phyloP scores from a whole-genome alignment of 2,797 vertebrate genomes.

The Borostomias antarcticus region DNA sequence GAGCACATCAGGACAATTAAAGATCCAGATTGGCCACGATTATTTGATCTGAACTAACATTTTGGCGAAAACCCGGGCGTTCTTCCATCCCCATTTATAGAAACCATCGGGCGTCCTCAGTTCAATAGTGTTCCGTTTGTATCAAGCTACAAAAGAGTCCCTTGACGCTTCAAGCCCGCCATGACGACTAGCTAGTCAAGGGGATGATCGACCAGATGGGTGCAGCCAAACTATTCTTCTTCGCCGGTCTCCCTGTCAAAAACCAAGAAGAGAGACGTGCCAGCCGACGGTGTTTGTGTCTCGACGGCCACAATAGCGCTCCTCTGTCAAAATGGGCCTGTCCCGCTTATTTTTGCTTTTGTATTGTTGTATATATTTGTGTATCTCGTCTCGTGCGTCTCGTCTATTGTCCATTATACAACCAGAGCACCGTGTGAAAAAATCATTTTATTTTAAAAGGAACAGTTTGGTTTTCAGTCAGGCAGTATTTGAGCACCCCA shows the following conservation, averaged over 20 bases:
- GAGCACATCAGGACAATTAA: not conserved
- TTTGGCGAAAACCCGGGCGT: not conserved
- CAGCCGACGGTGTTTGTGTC: constrained; percentile 50
- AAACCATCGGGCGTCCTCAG: not conserved
- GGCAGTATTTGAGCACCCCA: too few relatives aligned
- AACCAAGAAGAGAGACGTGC: constrained; percentile 51
- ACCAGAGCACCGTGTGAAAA: too few relatives aligned
- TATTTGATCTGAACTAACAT: constrained; percentile 2
- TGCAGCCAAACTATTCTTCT: constrained; percentile 62
- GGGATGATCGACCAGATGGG: constrained; percentile 64
- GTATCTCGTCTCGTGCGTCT: too few relatives aligned
- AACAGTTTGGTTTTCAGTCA: too few relatives aligned
- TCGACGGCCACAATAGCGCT: constrained; percentile 47
- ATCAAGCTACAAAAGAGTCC: constrained; percentile 44
- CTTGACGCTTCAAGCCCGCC: constrained; percentile 44
- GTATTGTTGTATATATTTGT: too few relatives aligned
- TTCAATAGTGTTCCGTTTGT: constrained; percentile 24
- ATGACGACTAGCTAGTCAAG: constrained; percentile 58
- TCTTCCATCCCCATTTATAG: not conserved
- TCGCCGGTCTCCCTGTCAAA: constrained; percentile 62
- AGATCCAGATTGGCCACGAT: not conserved
- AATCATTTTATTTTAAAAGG: too few relatives aligned
- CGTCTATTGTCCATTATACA: too few relatives aligned
- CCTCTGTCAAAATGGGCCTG: constrained; percentile 48
- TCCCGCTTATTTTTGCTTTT: too few relatives aligned